Evolutionary conservation across 2,888 invertebrate genomes (phyloP), one percentile per base, ranked within the genome.

Genomic region (Pteria penguin): DNA sequence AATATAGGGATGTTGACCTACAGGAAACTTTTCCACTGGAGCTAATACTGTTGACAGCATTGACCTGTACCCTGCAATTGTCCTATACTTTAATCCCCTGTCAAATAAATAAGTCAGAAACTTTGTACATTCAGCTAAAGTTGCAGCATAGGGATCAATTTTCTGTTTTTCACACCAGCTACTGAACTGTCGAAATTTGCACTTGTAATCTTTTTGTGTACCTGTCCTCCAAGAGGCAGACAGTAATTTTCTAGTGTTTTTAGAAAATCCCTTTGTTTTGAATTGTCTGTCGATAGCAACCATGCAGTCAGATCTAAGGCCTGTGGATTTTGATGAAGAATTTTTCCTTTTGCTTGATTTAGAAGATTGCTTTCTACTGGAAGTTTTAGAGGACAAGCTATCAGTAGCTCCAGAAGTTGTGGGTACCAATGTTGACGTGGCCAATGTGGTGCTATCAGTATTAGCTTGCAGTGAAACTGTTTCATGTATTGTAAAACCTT

Each of bases 151-250:
- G 55, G 76, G 57, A 78, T 80, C 68, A 74, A 78, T 75, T 76
- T 82, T 22, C 68, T 57, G 33, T 75, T 29, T 2, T 71, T 22
- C 4, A 75, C 76, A 81, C 81, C 79, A 81, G 69, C 78, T 58
- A 76, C 52, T 33, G 67, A 76, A 82, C 36, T 36, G 62, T 55
- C 57, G 65, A 61, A 78, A 78, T 36, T 81, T 78, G 14, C 1
- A 61, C 5, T 27, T 31, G 52, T 81, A 81, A 45, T 75, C 81
- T 27, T 63, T 77, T 54, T 65, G 61, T 14, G 81, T 79, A 1
- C 79, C 79, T 27, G 67, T 52, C 33, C 75, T 62, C 77, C 78
- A 75, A 8, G 75, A 74, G 2, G 76, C 74, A 4, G 62, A 18
- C 11, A 81, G 33, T n/a, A 81, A 32, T 66, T 75, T 36, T 75